Conservation (phyloP, 1,140 invertebrate species). For the Aplysia californica region DNA sequence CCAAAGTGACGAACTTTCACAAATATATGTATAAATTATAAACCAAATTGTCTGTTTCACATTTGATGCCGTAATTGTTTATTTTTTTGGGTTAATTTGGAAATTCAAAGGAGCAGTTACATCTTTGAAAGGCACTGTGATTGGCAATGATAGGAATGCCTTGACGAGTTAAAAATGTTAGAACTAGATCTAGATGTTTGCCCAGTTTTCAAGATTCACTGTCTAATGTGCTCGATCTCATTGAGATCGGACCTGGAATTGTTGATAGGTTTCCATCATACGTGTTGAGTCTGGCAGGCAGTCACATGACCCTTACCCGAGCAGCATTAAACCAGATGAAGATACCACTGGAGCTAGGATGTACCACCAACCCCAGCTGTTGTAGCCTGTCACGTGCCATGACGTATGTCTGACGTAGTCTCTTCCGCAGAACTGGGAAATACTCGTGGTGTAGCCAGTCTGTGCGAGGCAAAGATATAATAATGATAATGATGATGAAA, state of each 20-base stretch:
- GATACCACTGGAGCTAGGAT: constrained; percentile 24
- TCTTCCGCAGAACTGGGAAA: constrained; percentile 20
- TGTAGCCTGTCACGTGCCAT: constrained; percentile 14
- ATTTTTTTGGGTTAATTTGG: too few species aligned
- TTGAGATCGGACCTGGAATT: not conserved
- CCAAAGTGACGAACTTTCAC: too few species aligned
- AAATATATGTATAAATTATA: too few species aligned
- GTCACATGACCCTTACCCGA: not conserved
- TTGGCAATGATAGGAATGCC: not conserved
- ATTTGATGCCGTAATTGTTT: too few species aligned
- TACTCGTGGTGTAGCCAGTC: constrained; percentile 34
- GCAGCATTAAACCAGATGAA: constrained; percentile 36
- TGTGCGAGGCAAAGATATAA: not conserved
- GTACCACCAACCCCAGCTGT: constrained; percentile 22
- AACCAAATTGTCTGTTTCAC: too few species aligned
- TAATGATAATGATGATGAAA: too few species aligned
- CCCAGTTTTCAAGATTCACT: not conserved
- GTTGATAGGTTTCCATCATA: not conserved
- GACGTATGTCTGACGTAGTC: constrained; percentile 7
- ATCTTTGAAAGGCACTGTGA: not conserved
- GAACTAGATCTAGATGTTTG: not conserved
- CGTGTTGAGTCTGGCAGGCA: not conserved
- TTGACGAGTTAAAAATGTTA: not conserved
- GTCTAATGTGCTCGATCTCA: not conserved
- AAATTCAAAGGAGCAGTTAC: too few species aligned